Percentiles rank a stretch among this genome's conserved stretches.
Evolutionary conservation across 1,140 invertebrate species (phyloP).

Genomic region (Carcinoscorpius rotundicauda): DNA sequence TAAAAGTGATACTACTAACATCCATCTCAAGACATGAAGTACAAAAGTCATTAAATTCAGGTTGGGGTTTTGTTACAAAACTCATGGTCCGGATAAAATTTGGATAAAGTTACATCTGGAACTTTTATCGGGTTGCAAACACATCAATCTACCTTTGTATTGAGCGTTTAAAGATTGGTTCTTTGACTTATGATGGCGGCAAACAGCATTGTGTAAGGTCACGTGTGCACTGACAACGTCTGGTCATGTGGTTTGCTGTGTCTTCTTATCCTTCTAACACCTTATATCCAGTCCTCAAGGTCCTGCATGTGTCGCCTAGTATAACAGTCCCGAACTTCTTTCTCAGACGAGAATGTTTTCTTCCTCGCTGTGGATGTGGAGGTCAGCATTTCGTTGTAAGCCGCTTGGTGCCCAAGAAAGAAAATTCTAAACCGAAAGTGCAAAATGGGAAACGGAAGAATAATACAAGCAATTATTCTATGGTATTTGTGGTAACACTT

Average conservation of each 20-base stretch:
- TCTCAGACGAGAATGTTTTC: constrained; percentile 6
- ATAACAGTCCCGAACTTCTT: constrained; percentile 11
- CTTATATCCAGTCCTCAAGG: constrained; percentile 13
- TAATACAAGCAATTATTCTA: too few species aligned
- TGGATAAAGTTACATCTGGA: too few species aligned
- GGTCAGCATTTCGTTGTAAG: constrained; percentile 13
- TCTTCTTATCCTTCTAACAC: constrained; percentile 17
- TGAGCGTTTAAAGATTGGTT: not conserved
- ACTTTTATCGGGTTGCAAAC: too few species aligned
- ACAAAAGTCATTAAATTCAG: too few species aligned
- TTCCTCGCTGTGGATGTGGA: constrained; percentile 13
- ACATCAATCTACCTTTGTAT: too few species aligned
- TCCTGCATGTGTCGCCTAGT: constrained; percentile 14
- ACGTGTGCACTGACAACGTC: not conserved
- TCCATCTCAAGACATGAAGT: too few species aligned
- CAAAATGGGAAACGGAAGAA: too few species aligned
- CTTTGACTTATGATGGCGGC: not conserved
- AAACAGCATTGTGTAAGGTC: not conserved
- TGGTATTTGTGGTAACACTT: too few species aligned
- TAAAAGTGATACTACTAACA: too few species aligned
- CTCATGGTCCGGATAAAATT: too few species aligned
- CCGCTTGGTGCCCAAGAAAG: not conserved
- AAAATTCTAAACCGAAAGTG: too few species aligned
- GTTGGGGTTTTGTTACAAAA: too few species aligned
- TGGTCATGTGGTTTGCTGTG: constrained; percentile 18